Evolutionary conservation across 2,888 invertebrate species (phyloP), one percentile per base, ranked within the genome.

Genomic region (Dolomedes plantarius): DNA sequence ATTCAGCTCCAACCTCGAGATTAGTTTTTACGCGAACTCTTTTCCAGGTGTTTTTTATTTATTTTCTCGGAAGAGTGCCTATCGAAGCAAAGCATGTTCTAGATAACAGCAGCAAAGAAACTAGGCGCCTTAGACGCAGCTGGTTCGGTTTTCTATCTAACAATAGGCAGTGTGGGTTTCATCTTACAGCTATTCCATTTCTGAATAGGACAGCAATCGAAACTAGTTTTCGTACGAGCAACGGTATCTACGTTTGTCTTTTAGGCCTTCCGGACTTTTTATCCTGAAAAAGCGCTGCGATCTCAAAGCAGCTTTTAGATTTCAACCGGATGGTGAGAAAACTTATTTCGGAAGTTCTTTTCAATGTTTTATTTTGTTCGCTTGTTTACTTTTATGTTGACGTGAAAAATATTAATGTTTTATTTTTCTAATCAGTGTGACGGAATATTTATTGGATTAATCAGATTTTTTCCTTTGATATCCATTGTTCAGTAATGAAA

Each of bases 171-270:
- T 29, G 46, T 46, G 36, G 36, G 46, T 67, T 67, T 76, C 39
- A 41, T 76, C 67, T 76, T 67, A 23, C 67, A 67, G 23, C 29
- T 46, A 65, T 67, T 76, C 46, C 31, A 16, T 65, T 67, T 62
- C 23, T 46, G 65, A 67, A 67, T 46, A 56, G 67, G 67, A 67
- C 41, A 67, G 75, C 67, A 76, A 76, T 67, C 64, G 67, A 67
- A 67, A 67, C 46, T 46, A 76, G 46, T 46, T 76, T 67, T 46
- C 46, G 41, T 28, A 67, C 19, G 76, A 65, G 65, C 67, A 76
- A 46, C 46, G 31, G 41, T 67, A 39, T 76, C 46, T 46, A 46
- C 46, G 46, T 46, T 46, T 67, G 74, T 64, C 64, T 74, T 74
- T 39, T 36, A 28, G 64, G n/a, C 64, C 16, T n/a, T 74, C 27